Conservation (phyloP, 2,113 vertebrate species). For the Phrynosoma blainvillii region DNA sequence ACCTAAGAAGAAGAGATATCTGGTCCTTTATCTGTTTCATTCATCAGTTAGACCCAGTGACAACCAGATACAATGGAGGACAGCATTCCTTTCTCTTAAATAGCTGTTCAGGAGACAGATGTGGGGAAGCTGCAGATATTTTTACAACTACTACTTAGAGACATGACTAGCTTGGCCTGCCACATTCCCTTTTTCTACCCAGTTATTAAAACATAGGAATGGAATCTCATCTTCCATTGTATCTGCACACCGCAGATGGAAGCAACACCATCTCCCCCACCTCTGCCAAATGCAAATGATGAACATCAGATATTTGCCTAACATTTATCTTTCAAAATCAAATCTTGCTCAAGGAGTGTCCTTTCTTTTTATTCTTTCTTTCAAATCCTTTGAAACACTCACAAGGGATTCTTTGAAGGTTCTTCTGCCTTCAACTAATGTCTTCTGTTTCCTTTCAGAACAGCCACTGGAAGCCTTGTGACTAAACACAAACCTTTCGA, state of each 20-base stretch:
- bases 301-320: constrained; percentile 37
- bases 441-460: constrained; percentile 40
- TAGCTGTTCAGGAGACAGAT: not conserved
- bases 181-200: not conserved
- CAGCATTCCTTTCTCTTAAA: not conserved
- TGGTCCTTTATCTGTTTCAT: not conserved
- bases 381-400: constrained; percentile 46
- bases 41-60: too few relatives aligned
- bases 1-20: not conserved
- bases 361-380: constrained; percentile 13
- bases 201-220: not conserved
- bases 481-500: constrained; percentile 34
- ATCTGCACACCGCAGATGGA: not conserved
- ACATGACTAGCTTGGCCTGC: not conserved
- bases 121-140: not conserved
- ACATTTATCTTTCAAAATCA: constrained; percentile 47
- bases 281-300: constrained; percentile 32
- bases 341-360: not conserved
- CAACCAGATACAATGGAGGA: too few relatives aligned
- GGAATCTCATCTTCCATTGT: not conserved
- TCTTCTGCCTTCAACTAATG: constrained; percentile 45
- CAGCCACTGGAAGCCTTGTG: constrained; percentile 32
- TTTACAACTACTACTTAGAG: not conserved
- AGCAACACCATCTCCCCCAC: not conserved
- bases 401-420: constrained; percentile 38